A percentile compares a stretch with the other conserved stretches of the same genome.
Conservation (phyloP, 2,113 vertebrate genomes). For the Trinectes maculatus region DNA sequence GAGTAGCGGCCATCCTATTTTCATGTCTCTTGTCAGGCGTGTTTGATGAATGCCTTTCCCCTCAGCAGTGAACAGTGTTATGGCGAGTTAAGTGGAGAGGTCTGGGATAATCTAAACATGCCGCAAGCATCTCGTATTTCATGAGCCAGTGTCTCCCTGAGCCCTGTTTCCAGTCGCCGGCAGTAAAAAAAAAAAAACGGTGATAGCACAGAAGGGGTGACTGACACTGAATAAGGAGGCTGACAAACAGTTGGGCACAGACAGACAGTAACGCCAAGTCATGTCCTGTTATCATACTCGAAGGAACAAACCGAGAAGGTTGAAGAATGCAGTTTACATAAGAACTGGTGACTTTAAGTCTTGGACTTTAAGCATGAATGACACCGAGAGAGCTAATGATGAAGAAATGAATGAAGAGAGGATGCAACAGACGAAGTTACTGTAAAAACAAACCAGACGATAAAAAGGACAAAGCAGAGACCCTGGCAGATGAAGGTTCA, state of each 20-base stretch:
- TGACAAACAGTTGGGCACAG: constrained; percentile 21
- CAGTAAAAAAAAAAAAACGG: constrained; percentile 65
- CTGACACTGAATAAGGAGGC: constrained; percentile 26
- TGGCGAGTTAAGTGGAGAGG: constrained; percentile 64
- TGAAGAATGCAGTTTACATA: constrained; percentile 24
- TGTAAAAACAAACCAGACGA: neutral
- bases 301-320: neutral
- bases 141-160: constrained; percentile 55
- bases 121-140: constrained; percentile 67
- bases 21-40: constrained; percentile 40
- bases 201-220: constrained; percentile 35
- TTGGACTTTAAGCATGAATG: neutral
- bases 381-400: neutral
- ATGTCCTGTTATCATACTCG: constrained; percentile 35
- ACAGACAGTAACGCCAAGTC: constrained; percentile 3
- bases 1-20: constrained; percentile 38
- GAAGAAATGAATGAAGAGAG: neutral
- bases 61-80: constrained; percentile 47
- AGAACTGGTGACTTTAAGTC: constrained; percentile 7
- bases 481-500: constrained; percentile 37
- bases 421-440: constrained; percentile 1
- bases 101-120: constrained; percentile 72
- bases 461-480: neutral
- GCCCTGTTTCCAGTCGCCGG: constrained; percentile 50
- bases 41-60: constrained; percentile 60